Evolutionary conservation across 2,888 invertebrate genomes (phyloP).

Genomic region (Hirtodrosophila confusa): DNA sequence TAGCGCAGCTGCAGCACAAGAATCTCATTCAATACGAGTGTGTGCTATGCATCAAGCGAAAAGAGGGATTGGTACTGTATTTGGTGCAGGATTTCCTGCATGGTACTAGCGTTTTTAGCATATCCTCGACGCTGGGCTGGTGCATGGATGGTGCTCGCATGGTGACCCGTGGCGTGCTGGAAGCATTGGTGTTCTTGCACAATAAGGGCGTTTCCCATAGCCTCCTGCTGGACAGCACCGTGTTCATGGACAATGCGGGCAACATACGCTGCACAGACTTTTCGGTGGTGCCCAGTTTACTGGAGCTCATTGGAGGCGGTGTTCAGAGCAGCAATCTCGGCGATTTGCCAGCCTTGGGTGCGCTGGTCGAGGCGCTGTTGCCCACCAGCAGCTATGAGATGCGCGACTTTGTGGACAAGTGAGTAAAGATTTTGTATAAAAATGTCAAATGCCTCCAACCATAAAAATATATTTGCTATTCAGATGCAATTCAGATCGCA

Average conservation of each 20-base stretch:
- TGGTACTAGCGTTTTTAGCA: slow-evolving; percentile 82
- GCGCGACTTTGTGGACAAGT: slow-evolving; percentile 84
- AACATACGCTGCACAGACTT: slow-evolving; percentile 83
- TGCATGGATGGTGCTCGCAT: slow-evolving; percentile 84
- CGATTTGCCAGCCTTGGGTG: slow-evolving; percentile 83
- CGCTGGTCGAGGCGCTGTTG: slow-evolving; percentile 82
- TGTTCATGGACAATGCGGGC: slow-evolving; percentile 89
- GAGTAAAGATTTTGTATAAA: background rate
- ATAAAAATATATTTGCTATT: background rate
- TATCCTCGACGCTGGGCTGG: slow-evolving; percentile 82
- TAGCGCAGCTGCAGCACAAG: slow-evolving; percentile 89
- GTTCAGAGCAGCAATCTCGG: slow-evolving; percentile 79
- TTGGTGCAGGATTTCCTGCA: slow-evolving; percentile 89
- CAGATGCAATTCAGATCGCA: slow-evolving; percentile 84
- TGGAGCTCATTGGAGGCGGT: slow-evolving; percentile 80
- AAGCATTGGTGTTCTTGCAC: slow-evolving; percentile 91
- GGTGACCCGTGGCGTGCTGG: slow-evolving; percentile 89
- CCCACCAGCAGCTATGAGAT: slow-evolving; percentile 82
- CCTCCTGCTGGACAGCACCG: slow-evolving; percentile 90
- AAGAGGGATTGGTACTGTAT: slow-evolving; percentile 88
- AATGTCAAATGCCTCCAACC: background rate
- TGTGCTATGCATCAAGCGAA: slow-evolving; percentile 87
- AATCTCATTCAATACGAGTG: slow-evolving; percentile 91
- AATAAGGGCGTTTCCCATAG: slow-evolving; percentile 92
- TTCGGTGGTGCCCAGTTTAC: slow-evolving; percentile 81